These are phyloP conservation scores for Adrianichthys oophorus DNA, from an alignment of 2,797 vertebrate genomes.

Conservation along the genomic window DNA sequence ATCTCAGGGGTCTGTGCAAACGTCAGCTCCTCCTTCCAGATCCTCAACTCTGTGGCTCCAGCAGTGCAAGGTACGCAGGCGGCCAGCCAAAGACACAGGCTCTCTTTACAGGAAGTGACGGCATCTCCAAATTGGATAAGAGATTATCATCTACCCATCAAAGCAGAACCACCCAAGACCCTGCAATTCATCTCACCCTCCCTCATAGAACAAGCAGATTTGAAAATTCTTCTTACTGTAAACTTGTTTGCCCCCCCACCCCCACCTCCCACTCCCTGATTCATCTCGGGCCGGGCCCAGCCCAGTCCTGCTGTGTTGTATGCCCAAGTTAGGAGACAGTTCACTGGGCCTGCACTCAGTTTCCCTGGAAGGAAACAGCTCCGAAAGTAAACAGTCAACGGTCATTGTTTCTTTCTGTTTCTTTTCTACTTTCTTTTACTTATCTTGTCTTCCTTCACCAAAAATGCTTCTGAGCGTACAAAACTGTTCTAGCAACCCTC, in stretches of 20 bases:
- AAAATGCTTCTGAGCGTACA: no score
- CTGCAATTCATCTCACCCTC: slow-evolving; percentile 33
- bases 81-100: not conserved
- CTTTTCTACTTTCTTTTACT: slow-evolving; percentile 7
- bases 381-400: slow-evolving; percentile 43
- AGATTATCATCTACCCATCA: slow-evolving; percentile 42
- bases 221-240: slow-evolving; percentile 73
- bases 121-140: slow-evolving; percentile 17
- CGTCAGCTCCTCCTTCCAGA: slow-evolving; percentile 90
- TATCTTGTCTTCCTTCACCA: slow-evolving; percentile 3
- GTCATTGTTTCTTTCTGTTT: slow-evolving; percentile 23
- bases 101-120: slow-evolving; percentile 11
- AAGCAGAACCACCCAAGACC: slow-evolving; percentile 45
- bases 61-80: slow-evolving; percentile 60
- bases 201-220: slow-evolving; percentile 43
- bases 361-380: slow-evolving; percentile 55
- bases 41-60: slow-evolving; percentile 87
- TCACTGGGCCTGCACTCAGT: slow-evolving; percentile 58
- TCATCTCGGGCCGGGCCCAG: slow-evolving; percentile 42
- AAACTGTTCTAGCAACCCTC: no score
- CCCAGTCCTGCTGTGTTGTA: slow-evolving; percentile 58
- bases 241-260: slow-evolving; percentile 54
- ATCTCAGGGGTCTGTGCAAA: slow-evolving; percentile 94
- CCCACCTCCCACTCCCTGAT: slow-evolving; percentile 9
- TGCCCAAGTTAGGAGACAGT: slow-evolving; percentile 89